These are phyloP conservation scores for Centruroides sculpturatus DNA, from an alignment of 1,140 invertebrate genomes.

Conservation along the genomic window DNA sequence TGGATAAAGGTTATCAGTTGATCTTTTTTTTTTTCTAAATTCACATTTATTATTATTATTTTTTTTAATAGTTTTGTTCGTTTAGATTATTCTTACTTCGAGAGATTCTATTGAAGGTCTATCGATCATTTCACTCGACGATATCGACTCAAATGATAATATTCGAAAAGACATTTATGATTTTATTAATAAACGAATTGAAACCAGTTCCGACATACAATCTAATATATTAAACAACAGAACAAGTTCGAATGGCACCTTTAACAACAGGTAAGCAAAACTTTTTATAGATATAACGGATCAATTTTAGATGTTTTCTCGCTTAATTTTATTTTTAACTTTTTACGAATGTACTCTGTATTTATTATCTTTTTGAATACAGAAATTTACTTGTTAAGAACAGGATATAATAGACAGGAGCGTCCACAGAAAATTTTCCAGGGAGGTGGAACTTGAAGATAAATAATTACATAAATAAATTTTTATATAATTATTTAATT, in stretches of 20 bases:
- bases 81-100: constrained; percentile 6
- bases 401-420: no score
- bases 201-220: neutral
- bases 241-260: neutral
- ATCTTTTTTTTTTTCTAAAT: neutral
- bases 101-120: neutral
- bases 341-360: no score
- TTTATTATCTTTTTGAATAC: no score
- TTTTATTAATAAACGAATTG: constrained; percentile 1
- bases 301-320: no score
- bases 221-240: neutral
- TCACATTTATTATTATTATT: neutral
- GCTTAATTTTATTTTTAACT: no score
- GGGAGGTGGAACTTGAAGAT: no score
- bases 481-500: no score
- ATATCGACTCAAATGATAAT: neutral
- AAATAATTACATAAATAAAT: no score
- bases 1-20: constrained; percentile 77
- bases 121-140: neutral
- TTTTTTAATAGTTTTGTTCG: neutral
- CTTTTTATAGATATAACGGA: no score
- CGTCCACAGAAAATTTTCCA: no score
- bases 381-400: no score
- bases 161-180: neutral
- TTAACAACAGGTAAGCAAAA: neutral